Conservation (phyloP, 30 jellyfish, hydroid and myxozoan genomes). For the Nemopilema nomurai region DNA sequence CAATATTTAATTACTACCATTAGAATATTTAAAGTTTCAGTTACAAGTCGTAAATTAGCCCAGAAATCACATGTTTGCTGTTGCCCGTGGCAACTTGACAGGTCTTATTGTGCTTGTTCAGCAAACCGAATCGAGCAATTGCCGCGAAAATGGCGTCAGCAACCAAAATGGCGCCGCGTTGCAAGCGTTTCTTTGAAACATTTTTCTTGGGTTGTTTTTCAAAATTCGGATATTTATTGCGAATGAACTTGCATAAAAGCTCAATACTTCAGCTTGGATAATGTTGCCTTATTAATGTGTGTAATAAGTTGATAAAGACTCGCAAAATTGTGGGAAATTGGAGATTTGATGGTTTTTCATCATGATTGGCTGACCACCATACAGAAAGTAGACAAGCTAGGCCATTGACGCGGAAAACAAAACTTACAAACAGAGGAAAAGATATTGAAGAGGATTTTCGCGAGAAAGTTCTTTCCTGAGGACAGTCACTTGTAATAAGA, state of each 20-base stretch:
- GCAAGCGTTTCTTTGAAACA: conserved; percentile 2
- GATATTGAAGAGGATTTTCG: background rate
- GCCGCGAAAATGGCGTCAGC: conserved; percentile 56
- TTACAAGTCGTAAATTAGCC: background rate
- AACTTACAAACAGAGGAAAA: background rate
- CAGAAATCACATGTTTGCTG: background rate
- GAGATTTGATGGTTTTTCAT: background rate
- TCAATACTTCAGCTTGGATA: background rate
- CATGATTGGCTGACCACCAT: background rate
- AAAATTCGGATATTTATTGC: background rate
- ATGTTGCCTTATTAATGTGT: no score
- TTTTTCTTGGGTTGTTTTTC: background rate
- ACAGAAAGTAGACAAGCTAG: background rate
- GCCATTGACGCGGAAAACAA: background rate
- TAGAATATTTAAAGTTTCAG: background rate
- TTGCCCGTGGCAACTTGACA: conserved; percentile 40
- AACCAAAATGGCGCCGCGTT: conserved; percentile 38
- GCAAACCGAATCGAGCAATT: conserved; percentile 15
- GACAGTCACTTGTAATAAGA: no score
- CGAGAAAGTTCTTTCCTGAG: no score
- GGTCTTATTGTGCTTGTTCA: conserved; percentile 20
- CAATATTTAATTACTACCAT: no score
- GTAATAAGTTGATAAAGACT: background rate
- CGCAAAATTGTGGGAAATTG: no score
- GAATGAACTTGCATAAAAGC: background rate